A percentile compares a stretch with the other conserved stretches of the same genome.
Conservation (phyloP, 1,140 invertebrate species). For the Oryzaephilus surinamensis region DNA sequence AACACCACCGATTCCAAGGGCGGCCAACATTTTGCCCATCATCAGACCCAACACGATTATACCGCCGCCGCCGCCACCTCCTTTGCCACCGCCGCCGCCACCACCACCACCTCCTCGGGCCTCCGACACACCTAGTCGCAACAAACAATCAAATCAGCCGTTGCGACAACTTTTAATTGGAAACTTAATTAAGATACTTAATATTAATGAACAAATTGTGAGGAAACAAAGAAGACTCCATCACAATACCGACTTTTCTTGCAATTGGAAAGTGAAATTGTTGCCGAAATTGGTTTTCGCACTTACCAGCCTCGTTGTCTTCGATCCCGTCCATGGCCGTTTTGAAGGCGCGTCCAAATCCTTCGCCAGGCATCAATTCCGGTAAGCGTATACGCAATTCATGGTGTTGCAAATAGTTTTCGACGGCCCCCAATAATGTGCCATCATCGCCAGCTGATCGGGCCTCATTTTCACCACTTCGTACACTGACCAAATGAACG, state of each 20-base stretch:
- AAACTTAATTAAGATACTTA: background rate
- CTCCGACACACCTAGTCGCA: no score
- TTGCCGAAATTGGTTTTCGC: background rate
- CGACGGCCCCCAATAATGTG: slow-evolving; percentile 43
- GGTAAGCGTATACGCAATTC: slow-evolving; percentile 59
- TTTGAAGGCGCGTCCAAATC: slow-evolving; percentile 31
- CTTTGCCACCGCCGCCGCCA: slow-evolving; percentile 38
- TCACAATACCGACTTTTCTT: background rate
- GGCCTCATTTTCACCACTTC: slow-evolving; percentile 25
- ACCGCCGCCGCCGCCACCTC: slow-evolving; percentile 31
- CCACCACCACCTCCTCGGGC: slow-evolving; percentile 40
- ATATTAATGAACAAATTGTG: no score
- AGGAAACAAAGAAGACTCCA: no score
- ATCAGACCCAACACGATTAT: slow-evolving; percentile 55
- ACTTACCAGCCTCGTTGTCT: slow-evolving; percentile 20
- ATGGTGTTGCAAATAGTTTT: slow-evolving; percentile 54
- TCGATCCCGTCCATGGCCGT: slow-evolving; percentile 30
- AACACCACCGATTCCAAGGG: slow-evolving; percentile 57
- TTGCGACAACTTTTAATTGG: background rate
- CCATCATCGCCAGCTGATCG: slow-evolving; percentile 42
- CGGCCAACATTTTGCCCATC: slow-evolving; percentile 63
- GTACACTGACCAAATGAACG: slow-evolving; percentile 45
- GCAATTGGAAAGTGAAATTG: no score
- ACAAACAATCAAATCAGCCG: slow-evolving; percentile 4
- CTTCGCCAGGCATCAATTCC: slow-evolving; percentile 43